These are phyloP conservation scores for Ceratina australensis DNA, from an alignment of 1,140 invertebrate species.

Conservation along the genomic window DNA sequence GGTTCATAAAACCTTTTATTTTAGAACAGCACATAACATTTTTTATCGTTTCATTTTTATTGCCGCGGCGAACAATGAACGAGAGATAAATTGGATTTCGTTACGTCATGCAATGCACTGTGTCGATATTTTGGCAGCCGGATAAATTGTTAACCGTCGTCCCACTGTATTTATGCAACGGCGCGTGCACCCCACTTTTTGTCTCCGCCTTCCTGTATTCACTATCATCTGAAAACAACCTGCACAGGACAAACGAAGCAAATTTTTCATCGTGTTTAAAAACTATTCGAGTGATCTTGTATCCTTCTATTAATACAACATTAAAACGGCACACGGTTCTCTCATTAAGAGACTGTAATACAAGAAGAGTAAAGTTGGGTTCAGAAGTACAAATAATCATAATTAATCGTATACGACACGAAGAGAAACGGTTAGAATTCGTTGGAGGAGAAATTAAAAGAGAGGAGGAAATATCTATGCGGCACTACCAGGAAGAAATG, in stretches of 20 bases:
- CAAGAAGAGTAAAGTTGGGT: too few relatives aligned
- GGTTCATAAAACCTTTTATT: too few relatives aligned
- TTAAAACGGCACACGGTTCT: too few relatives aligned
- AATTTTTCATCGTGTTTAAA: neutral
- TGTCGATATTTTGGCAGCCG: neutral
- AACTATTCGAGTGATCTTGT: too few relatives aligned
- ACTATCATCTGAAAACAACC: neutral
- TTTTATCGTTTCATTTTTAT: too few relatives aligned
- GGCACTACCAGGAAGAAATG: slow-evolving; percentile 4
- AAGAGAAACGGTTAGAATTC: neutral
- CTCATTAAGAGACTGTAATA: too few relatives aligned
- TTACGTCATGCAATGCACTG: neutral
- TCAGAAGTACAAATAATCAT: too few relatives aligned
- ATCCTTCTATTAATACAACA: too few relatives aligned
- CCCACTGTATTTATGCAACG: slow-evolving; percentile 18
- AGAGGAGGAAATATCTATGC: slow-evolving; percentile 11
- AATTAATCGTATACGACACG: too few relatives aligned
- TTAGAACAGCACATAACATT: too few relatives aligned
- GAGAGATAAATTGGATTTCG: neutral
- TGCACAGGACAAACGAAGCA: neutral
- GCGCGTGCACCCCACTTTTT: slow-evolving; percentile 20
- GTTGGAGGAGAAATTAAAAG: slow-evolving; percentile 1
- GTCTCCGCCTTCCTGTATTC: slow-evolving; percentile 1
- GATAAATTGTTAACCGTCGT: neutral
- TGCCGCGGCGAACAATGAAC: neutral